Percentiles rank a stretch among this genome's conserved stretches.
phyloP scores from a whole-genome alignment of 2,888 invertebrate species.

The Tenthredo amoena region DNA sequence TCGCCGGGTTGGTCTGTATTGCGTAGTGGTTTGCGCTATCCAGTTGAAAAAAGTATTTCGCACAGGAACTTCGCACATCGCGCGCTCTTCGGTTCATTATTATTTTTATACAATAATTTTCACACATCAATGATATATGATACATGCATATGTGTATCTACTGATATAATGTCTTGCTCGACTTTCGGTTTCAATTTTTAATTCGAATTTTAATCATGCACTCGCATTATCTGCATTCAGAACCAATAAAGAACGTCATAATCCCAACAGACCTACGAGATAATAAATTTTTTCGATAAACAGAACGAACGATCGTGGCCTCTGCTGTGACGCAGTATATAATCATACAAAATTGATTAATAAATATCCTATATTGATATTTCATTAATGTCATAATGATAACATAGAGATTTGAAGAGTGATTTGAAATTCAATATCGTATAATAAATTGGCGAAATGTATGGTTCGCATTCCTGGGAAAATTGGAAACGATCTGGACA shows the following conservation, averaged over 20 bases:
- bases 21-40: constrained; percentile 2
- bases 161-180: too few species aligned
- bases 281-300: not conserved
- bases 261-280: not conserved
- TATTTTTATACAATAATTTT: not conserved
- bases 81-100: not conserved
- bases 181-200: not conserved
- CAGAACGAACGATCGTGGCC: not conserved
- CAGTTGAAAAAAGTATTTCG: constrained; percentile 16
- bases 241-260: not conserved
- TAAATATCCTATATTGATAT: not conserved
- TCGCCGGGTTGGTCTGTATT: not conserved
- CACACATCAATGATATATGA: too few species aligned
- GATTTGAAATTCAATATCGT: not conserved
- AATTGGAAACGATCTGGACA: constrained; percentile 39
- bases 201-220: not conserved
- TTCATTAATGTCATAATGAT: not conserved
- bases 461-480: constrained; percentile 17
- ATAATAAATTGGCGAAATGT: constrained; percentile 7
- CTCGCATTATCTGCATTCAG: not conserved
- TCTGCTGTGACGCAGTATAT: not conserved
- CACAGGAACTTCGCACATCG: not conserved
- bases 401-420: not conserved
- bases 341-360: not conserved
- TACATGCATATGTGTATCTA: too few species aligned